These are phyloP conservation scores for Paguma larvata DNA, from an alignment of 2,797 vertebrate genomes.

Conservation along the genomic window DNA sequence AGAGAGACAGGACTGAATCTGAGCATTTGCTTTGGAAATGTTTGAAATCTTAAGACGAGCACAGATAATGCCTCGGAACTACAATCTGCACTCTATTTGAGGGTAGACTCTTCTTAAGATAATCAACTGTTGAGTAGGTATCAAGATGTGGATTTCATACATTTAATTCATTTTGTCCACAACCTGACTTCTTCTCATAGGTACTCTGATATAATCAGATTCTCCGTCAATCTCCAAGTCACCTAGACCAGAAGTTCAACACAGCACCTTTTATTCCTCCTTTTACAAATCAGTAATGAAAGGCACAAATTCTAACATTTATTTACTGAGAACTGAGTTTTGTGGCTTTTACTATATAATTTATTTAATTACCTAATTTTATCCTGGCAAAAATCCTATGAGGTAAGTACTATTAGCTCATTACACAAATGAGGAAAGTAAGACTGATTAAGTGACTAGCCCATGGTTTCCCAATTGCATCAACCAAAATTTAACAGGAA, in stretches of 20 bases:
- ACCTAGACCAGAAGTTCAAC: background rate
- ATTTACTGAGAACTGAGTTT: background rate
- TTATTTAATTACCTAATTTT: constrained; percentile 24
- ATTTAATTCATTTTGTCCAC: background rate
- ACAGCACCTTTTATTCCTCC: background rate
- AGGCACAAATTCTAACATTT: background rate
- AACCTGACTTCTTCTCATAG: background rate
- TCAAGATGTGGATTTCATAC: constrained; percentile 7
- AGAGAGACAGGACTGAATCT: background rate
- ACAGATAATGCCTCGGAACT: background rate
- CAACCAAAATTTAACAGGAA: background rate
- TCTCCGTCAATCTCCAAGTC: background rate
- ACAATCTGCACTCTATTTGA: background rate
- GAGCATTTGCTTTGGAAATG: background rate
- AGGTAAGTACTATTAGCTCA: background rate
- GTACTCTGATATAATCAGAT: background rate
- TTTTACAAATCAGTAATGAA: background rate
- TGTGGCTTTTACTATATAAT: background rate
- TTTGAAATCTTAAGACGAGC: background rate
- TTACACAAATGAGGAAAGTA: background rate
- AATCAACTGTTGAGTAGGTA: background rate
- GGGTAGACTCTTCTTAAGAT: background rate
- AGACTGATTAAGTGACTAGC: background rate
- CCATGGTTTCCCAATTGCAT: background rate
- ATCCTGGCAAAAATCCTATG: background rate